Percentiles rank a stretch among this genome's conserved stretches.
Evolutionary conservation across 2,113 vertebrate genomes (phyloP).

Genomic region (Euleptes europaea): DNA sequence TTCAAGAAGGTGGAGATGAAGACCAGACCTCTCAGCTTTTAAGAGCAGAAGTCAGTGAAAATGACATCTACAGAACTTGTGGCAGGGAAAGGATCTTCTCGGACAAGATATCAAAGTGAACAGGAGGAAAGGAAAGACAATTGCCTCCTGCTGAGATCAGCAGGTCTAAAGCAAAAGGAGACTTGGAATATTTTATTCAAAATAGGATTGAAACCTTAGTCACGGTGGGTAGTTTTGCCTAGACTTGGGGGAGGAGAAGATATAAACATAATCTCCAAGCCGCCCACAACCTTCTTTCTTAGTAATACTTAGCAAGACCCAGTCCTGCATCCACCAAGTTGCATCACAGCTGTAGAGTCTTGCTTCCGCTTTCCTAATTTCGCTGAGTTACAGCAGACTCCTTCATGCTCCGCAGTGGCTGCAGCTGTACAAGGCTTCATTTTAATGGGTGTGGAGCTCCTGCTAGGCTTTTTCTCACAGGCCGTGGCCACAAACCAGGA

Average conservation of each 20-base stretch:
- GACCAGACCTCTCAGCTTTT: constrained; percentile 42
- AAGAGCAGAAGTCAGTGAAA: background rate
- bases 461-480: background rate
- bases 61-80: background rate
- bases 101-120: background rate
- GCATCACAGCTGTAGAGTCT: background rate
- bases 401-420: background rate
- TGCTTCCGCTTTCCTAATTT: background rate
- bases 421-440: background rate
- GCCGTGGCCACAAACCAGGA: background rate
- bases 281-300: background rate
- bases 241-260: background rate
- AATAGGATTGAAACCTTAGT: background rate
- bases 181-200: background rate
- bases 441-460: background rate
- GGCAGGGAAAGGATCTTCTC: too few species aligned
- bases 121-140: background rate
- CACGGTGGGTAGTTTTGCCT: background rate
- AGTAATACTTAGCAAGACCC: background rate
- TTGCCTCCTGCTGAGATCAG: background rate
- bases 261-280: background rate
- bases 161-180: background rate
- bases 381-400: background rate
- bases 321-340: background rate
- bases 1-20: constrained; percentile 82